Evolutionary conservation across 2,113 vertebrate species (phyloP), one percentile per base, ranked within the genome.

Genomic region (Lepisosteus osseus): DNA sequence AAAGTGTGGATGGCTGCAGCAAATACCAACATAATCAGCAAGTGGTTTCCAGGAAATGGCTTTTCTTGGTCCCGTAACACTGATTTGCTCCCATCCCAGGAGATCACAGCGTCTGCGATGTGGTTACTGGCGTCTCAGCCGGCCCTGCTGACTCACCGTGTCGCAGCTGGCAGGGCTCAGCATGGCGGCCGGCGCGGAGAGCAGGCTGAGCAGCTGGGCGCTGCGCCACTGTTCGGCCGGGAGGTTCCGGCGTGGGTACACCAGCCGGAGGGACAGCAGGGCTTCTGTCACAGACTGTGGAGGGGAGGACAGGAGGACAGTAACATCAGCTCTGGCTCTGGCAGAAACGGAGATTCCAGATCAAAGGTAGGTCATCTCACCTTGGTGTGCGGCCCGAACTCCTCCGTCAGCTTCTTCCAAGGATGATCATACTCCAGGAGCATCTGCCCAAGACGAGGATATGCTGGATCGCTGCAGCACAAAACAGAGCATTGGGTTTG

Each of bases 361-460:
- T 9, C 3, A n/a, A 41, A 12, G n/a, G 17, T 14, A 54, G 1
- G 65, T n/a, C 54, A 63, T 3, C 87, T 80, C 77, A 95, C 97
- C 93, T 89, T 93, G 70, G 95, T 95, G 79, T 98, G 96, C 0
- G 95, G 95, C 3, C 93, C 94, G 77, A 99, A 98, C 78, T 99
- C 97, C 76, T 98, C 95, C 0, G 87, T 86, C 71, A 99, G 91
- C 78, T 99, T 98, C 82, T 93, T 97, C 84, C 94, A 87, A 13
- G 95, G 94, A 69, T 95, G 92, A 1, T 98, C 96, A 7, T 97
- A 98, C 69, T 98, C 96, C 74, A 96, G 61, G 51, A 98, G 81
- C 95, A 97, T 97, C 87, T 98, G 97, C 3, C 90, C 92, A 71
- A 99, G 86, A 3, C 95, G 92, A 13, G 95, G 89, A 59, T 93